Base-by-base conservation (phyloP, 2,888 invertebrate species). In the Ornithoptera alexandrae region DNA sequence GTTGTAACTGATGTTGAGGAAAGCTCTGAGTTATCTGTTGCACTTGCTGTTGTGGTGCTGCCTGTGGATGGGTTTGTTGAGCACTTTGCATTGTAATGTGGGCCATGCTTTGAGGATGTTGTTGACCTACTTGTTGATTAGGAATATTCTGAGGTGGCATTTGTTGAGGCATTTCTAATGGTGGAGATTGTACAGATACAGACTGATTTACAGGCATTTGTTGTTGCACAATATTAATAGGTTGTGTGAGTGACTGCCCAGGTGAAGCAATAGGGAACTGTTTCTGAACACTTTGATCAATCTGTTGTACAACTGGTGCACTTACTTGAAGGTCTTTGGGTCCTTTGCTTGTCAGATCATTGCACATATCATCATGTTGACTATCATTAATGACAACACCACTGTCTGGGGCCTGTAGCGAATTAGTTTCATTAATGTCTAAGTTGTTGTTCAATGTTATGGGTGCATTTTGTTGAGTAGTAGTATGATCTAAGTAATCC, bases 401-500 rank as follows among this genome's bases (percentile, higher is more conserved):
- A 83, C 92, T 92, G 73, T 93, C 93, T 0, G 93, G 93, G 75
- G 92, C 93, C 77, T 91, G 90, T 75, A 89, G 75, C 1, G 82
- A 75, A 75, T 86, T 88, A 72, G 80, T 85, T 78, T 93, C 90
- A 17, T 87, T 83, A 65, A 88, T 84, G 81, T 93, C 93, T 76
- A 92, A 84, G 77, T 92, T 92, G 75, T 93, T 93, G 76, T 92
- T 92, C 77, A 92, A 84, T 56, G 88, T 89, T 22, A 92, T 88
- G 42, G 93, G 91, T 74, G 93, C 86, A 83, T 89, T 92, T 72
- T 88, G 92, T 76, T 93, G 93, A 70, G 91, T 86, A 70, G 94
- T 94, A 64, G 96, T 96, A 80, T 97, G 97, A 92, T 98, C 98
- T 79, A 97, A 93, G 87, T 97, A 98, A 88, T 98, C 98, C 96